Conservation (phyloP, 2,113 vertebrate species). For the Todiramphus saurophagus region DNA sequence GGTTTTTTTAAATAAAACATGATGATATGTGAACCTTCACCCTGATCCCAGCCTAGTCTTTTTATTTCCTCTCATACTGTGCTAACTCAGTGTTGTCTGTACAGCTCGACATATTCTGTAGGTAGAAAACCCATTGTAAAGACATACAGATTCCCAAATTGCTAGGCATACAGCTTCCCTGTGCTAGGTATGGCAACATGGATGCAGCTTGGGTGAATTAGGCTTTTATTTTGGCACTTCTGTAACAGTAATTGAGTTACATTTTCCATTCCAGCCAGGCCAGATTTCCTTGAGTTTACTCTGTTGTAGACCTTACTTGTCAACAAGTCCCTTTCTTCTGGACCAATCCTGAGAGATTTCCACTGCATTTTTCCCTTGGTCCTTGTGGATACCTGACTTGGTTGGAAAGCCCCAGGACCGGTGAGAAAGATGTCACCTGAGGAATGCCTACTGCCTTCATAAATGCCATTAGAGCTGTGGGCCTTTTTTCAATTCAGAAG, state of each 20-base stretch:
- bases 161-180: rapidly evolving
- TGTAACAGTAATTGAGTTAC: background rate
- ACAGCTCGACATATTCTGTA: background rate
- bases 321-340: background rate
- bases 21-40: rapidly evolving
- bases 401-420: background rate
- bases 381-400: background rate
- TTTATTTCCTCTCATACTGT: background rate
- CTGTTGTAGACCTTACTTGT: background rate
- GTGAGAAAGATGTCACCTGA: background rate
- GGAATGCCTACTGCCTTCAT: background rate
- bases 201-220: background rate
- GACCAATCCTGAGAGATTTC: background rate
- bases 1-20: background rate
- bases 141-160: background rate
- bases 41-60: background rate
- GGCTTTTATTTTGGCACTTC: background rate
- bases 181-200: background rate
- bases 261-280: background rate
- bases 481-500: background rate
- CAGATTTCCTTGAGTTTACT: background rate
- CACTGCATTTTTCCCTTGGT: background rate
- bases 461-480: background rate
- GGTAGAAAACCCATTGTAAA: background rate
- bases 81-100: background rate